Conservation (phyloP, 1,140 invertebrate genomes). For the Nephila pilipes region DNA sequence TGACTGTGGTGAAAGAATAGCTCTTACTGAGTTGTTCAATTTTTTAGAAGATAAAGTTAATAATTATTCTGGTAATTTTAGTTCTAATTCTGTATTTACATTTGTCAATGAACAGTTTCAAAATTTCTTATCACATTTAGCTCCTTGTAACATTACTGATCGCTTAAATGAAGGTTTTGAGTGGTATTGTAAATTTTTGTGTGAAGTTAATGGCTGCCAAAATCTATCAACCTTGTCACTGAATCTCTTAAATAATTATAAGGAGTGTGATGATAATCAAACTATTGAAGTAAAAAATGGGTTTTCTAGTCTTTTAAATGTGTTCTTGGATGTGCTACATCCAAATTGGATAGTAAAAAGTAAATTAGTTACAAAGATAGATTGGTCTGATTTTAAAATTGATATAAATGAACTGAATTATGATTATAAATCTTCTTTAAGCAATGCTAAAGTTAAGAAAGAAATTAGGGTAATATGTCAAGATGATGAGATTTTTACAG, state of each 20-base stretch:
- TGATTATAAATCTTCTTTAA: background rate
- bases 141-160: background rate
- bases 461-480: constrained; percentile 82
- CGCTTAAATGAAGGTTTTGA: constrained; percentile 23
- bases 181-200: constrained; percentile 61
- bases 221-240: constrained; percentile 36
- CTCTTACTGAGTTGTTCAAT: background rate
- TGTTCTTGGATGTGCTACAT: constrained; percentile 54
- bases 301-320: constrained; percentile 39
- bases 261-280: constrained; percentile 67
- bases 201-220: constrained; percentile 64
- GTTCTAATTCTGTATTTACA: background rate
- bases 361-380: constrained; percentile 79
- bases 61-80: background rate
- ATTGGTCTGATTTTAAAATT: constrained; percentile 79
- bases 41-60: constrained; percentile 65
- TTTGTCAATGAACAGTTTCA: background rate
- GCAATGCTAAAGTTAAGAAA: background rate
- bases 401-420: background rate
- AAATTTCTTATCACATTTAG: background rate
- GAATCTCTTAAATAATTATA: constrained; percentile 35
- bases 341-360: constrained; percentile 63
- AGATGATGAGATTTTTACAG: constrained; percentile 88
- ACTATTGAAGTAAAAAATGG: constrained; percentile 68
- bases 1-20: background rate